phyloP scores from a whole-genome alignment of 2,797 vertebrate species.

The Tragopan temminckii region DNA sequence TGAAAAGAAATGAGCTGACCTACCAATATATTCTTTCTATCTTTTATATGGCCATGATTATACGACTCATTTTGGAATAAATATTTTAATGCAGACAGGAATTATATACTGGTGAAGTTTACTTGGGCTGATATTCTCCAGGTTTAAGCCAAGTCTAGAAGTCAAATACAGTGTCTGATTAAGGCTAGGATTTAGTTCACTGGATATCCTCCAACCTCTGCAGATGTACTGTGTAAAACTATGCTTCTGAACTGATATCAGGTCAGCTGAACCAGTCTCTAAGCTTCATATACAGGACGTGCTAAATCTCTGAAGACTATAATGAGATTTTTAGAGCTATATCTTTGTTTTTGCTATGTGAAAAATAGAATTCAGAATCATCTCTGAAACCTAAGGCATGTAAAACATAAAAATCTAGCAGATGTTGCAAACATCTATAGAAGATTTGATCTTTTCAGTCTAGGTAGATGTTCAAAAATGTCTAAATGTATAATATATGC shows the following conservation, averaged over 20 bases:
- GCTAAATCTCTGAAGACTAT: neutral
- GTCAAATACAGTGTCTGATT: neutral
- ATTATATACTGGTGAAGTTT: neutral
- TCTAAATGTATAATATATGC: neutral
- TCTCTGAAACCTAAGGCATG: neutral
- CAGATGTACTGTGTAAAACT: neutral
- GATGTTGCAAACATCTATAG: neutral
- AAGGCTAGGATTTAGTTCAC: neutral
- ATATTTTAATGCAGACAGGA: constrained; percentile 9
- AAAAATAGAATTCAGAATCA: neutral
- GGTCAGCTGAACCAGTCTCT: neutral
- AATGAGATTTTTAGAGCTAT: neutral
- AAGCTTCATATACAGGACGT: neutral
- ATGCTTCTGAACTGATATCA: neutral
- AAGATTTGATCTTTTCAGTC: neutral
- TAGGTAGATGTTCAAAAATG: neutral
- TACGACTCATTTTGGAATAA: neutral
- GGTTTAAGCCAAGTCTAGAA: neutral
- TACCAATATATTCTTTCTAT: neutral
- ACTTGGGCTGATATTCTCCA: neutral
- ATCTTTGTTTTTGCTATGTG: neutral
- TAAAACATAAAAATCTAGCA: neutral
- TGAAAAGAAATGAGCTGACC: constrained; percentile 3
- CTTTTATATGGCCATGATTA: neutral
- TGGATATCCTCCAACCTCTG: neutral